Evolutionary conservation across 2,797 vertebrate species (phyloP), one percentile per base, ranked within the genome.

Genomic region (Intellagama lesueurii): DNA sequence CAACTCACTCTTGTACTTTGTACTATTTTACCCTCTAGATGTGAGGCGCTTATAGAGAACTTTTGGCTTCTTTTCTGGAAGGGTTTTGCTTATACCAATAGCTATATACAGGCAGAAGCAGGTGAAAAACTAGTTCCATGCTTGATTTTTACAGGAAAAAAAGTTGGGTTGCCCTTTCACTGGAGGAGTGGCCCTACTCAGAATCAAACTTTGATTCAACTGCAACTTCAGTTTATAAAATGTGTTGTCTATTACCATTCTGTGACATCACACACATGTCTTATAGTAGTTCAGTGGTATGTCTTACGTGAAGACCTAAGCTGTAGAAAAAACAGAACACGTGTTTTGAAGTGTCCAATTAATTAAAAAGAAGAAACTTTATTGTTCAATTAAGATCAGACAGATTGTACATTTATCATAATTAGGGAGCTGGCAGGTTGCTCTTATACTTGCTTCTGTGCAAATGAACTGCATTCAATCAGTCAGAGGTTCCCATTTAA

Each of bases 401-500:
- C 17, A 79, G 5, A 40, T 44, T 86, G 88, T 75, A 81, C 3
- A 26, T 94, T 85, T 78, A 87, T 19, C 66, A 1, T 91, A 9
- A 89, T 22, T n/a, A 91, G 69, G 22, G 87, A 83, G 26, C 16
- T 92, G n/a, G 79, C 19, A 86, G 1, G 19, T 91, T 90, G 82
- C 14, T 70, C 6, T 76, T 86, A 79, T 26, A n/a, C 3, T 9
- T 91, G 89, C n/a, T 32, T 9, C 14, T 47, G 44, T 60, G 66
- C 78, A 91, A 90, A 80, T n/a, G 35, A 72, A 75, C 22, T 49
- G 68, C 76, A 91, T 82, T 77, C 78, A 64, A 77, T 82, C 32
- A 86, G 47, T 19, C 49, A 82, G 35, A 35, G 16, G 19, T 49
- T 81, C 40, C 35, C 60, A 70, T 86, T 86, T 91, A 56, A 75